Percentiles rank a stretch among this genome's conserved stretches.
These are phyloP conservation scores for Rafetus swinhoei DNA, from an alignment of 2,113 vertebrate genomes.

Conservation along the genomic window DNA sequence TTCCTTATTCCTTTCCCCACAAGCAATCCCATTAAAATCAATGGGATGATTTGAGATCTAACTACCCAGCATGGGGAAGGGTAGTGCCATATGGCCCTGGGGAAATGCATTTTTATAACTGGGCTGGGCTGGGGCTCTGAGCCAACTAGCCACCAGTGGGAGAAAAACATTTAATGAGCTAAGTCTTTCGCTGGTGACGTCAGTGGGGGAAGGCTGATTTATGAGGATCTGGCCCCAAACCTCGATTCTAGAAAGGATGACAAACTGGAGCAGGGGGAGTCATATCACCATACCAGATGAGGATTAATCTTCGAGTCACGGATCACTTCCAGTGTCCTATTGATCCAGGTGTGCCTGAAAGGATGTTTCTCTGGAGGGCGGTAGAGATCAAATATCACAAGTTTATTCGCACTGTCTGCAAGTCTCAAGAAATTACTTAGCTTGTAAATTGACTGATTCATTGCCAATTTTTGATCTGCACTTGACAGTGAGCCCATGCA, in stretches of 20 bases:
- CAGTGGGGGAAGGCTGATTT: background rate
- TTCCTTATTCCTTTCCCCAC: background rate
- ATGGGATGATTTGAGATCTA: background rate
- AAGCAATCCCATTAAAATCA: background rate
- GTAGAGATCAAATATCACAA: conserved; percentile 89
- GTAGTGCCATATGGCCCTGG: too few species aligned
- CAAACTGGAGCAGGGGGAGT: background rate
- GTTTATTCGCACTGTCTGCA: conserved; percentile 75
- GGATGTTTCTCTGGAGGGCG: conserved; percentile 86
- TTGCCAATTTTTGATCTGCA: conserved; percentile 73
- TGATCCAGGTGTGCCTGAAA: conserved; percentile 82
- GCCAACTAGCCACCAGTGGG: background rate
- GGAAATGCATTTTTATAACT: background rate
- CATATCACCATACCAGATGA: conserved; percentile 79
- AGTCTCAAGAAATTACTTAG: conserved; percentile 84
- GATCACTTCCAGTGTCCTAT: conserved; percentile 82
- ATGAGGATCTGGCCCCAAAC: background rate
- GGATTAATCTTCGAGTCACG: conserved; percentile 80
- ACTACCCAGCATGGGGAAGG: too few species aligned
- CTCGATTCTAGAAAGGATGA: background rate
- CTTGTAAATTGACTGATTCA: conserved; percentile 84
- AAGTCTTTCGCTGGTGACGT: background rate
- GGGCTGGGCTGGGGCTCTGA: background rate
- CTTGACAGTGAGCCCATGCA: conserved; percentile 71
- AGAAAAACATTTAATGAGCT: fast-evolving